These are phyloP conservation scores for Leptinotarsa juncta DNA, from an alignment of 2,888 invertebrate genomes.

Conservation along the genomic window DNA sequence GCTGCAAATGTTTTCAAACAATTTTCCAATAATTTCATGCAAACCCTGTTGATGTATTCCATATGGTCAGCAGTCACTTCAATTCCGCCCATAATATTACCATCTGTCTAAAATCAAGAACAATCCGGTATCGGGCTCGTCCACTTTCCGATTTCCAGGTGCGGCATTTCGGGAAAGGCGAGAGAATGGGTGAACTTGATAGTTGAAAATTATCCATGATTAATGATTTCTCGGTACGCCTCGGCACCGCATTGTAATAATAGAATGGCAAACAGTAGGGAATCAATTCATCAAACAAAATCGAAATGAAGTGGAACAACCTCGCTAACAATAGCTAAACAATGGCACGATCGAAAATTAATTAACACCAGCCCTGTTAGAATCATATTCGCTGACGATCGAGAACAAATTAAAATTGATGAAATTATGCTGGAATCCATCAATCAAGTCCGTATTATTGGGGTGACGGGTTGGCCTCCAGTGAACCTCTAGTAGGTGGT, in stretches of 20 bases:
- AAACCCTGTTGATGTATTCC: too few relatives aligned
- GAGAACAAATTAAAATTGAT: conserved; percentile 63
- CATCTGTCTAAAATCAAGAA: not conserved
- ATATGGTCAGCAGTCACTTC: too few relatives aligned
- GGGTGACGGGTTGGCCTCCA: conserved; percentile 52
- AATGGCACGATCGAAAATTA: conserved; percentile 54
- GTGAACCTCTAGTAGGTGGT: conserved; percentile 21
- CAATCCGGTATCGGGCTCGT: not conserved
- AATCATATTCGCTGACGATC: conserved; percentile 57
- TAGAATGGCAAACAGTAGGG: conserved; percentile 49
- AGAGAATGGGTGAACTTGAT: conserved; percentile 23
- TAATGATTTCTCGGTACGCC: conserved; percentile 46
- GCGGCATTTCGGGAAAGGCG: conserved; percentile 13
- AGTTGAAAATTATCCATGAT: conserved; percentile 45
- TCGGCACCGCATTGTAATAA: conserved; percentile 48
- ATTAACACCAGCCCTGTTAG: conserved; percentile 51
- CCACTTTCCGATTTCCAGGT: conserved; percentile 21
- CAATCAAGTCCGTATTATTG: conserved; percentile 56
- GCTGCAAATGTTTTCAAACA: too few relatives aligned
- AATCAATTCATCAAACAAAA: conserved; percentile 51
- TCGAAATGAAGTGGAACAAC: conserved; percentile 42
- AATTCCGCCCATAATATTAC: not conserved
- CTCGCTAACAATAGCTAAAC: conserved; percentile 44
- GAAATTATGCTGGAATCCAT: conserved; percentile 60
- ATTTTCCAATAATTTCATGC: too few relatives aligned